Conservation (phyloP, 2,797 vertebrate species). For the Semotilus atromaculatus region DNA sequence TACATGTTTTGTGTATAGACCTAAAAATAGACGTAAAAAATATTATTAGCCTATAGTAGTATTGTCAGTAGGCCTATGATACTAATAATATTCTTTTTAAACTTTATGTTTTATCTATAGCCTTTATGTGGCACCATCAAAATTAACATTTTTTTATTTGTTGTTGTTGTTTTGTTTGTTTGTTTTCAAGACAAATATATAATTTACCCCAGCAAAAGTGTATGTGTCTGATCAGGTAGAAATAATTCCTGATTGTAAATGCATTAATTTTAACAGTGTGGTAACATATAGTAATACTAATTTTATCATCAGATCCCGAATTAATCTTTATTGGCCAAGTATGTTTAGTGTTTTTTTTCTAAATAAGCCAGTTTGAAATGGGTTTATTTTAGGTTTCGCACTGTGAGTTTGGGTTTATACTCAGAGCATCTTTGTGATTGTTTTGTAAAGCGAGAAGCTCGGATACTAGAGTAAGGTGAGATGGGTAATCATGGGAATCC, state of each 20-base stretch:
- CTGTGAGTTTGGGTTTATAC: background rate
- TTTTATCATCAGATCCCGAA: background rate
- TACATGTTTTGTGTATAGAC: background rate
- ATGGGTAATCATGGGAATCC: conserved; percentile 23
- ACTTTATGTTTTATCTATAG: too few relatives aligned
- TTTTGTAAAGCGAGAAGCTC: conserved; percentile 24
- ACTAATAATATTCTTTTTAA: background rate
- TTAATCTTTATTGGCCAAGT: background rate
- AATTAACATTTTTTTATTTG: too few relatives aligned
- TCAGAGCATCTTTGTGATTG: conserved; percentile 4
- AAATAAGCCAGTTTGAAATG: background rate
- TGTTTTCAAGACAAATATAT: background rate
- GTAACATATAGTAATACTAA: background rate
- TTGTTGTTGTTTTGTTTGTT: too few relatives aligned
- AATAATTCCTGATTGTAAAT: background rate
- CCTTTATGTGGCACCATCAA: too few relatives aligned
- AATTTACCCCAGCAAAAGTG: background rate
- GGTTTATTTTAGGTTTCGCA: background rate
- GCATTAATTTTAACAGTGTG: background rate
- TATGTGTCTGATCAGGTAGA: background rate
- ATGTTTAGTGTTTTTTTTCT: background rate
- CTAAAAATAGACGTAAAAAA: background rate
- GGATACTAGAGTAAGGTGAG: conserved; percentile 16
- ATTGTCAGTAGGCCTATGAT: background rate
- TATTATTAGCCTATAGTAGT: background rate